A percentile compares a stretch with the other conserved stretches of the same genome.
Conservation (phyloP, 2,888 invertebrate species). For the Eilema griseolum region DNA sequence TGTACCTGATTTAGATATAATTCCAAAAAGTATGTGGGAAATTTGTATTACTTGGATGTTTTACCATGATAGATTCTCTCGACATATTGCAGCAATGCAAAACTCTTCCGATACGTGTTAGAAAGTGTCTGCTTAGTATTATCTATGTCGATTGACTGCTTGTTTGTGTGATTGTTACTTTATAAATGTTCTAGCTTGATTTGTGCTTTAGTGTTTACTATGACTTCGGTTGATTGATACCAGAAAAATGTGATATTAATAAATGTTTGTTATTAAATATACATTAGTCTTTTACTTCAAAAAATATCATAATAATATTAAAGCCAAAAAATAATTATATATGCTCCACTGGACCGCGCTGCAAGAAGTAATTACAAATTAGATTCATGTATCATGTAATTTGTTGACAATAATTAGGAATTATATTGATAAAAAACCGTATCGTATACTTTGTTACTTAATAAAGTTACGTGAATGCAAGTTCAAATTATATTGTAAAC, state of each 20-base stretch:
- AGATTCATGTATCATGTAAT: slow-evolving; percentile 50
- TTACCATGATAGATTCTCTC: slow-evolving; percentile 37
- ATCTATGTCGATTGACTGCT: slow-evolving; percentile 53
- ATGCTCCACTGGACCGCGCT: slow-evolving; percentile 39
- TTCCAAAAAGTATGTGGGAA: slow-evolving; percentile 61
- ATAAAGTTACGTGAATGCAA: slow-evolving; percentile 5
- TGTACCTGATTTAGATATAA: slow-evolving; percentile 81
- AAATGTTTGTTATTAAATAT: slow-evolving; percentile 72
- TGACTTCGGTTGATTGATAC: slow-evolving; percentile 69
- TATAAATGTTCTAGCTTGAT: slow-evolving; percentile 64
- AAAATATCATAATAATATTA: neutral
- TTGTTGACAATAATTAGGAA: slow-evolving; percentile 51
- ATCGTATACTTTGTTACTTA: slow-evolving; percentile 36
- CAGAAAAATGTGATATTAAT: slow-evolving; percentile 86
- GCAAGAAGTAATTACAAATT: slow-evolving; percentile 37
- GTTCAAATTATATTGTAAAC: neutral
- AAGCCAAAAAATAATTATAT: slow-evolving; percentile 19
- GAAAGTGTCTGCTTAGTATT: slow-evolving; percentile 52
- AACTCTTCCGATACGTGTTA: slow-evolving; percentile 51
- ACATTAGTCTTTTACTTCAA: slow-evolving; percentile 37
- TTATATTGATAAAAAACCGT: slow-evolving; percentile 29
- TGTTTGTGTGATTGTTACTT: slow-evolving; percentile 57
- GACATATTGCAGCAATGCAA: slow-evolving; percentile 44
- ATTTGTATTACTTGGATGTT: slow-evolving; percentile 53
- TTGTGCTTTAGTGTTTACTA: slow-evolving; percentile 61